phyloP scores from a whole-genome alignment of 2,113 vertebrate genomes.

The Cryptoleucopteryx plumbea region DNA sequence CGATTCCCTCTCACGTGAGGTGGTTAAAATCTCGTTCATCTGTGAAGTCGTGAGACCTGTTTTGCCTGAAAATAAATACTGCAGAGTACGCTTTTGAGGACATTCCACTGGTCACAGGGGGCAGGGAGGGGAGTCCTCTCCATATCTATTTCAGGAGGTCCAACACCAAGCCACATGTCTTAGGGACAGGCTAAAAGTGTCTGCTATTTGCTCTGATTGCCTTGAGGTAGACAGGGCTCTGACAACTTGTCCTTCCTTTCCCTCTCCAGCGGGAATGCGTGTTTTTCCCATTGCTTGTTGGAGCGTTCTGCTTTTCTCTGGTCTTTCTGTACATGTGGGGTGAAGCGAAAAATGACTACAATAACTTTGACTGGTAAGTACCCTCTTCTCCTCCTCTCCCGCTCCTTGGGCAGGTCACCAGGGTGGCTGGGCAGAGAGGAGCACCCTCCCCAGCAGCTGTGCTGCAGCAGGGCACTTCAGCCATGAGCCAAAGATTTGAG shows the following conservation, averaged over 20 bases:
- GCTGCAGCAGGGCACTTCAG: not conserved
- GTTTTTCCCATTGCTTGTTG: constrained; percentile 77
- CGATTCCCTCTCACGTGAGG: not conserved
- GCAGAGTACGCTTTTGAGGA: not conserved
- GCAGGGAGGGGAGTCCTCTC: not conserved
- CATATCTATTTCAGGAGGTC: not conserved
- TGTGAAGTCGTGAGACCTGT: not conserved
- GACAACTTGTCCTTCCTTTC: constrained; percentile 14
- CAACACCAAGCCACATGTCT: not conserved
- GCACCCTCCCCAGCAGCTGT: not conserved
- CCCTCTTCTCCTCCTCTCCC: not conserved
- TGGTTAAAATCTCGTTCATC: not conserved
- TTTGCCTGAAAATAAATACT: not conserved
- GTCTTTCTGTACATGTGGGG: constrained; percentile 87
- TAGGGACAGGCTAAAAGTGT: not conserved
- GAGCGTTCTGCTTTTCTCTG: constrained; percentile 81
- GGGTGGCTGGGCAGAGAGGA: not conserved
- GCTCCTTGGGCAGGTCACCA: not conserved
- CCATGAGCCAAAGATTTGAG: not conserved
- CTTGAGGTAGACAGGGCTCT: not conserved
- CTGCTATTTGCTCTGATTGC: not conserved
- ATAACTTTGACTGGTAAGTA: constrained; percentile 89
- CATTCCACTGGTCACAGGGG: not conserved
- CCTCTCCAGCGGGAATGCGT: constrained; percentile 70
- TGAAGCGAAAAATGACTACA: constrained; percentile 90